Conservation (phyloP, 1,140 invertebrate genomes). For the Probaryconus sp. region DNA sequence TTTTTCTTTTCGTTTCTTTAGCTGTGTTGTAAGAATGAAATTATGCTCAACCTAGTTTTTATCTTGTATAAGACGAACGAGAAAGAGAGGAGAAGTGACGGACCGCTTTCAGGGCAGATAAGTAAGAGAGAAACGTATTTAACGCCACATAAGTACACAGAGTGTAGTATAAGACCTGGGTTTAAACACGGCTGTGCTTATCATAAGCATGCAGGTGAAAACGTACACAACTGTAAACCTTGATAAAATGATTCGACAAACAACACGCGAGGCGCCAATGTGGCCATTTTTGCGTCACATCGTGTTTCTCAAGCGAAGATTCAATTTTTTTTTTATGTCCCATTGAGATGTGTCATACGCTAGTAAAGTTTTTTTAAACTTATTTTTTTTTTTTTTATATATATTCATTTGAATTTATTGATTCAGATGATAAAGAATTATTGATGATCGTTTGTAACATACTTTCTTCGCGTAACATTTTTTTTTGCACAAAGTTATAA, state of each 20-base stretch:
- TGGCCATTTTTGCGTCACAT: conserved; percentile 14
- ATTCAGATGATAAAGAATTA: too few species aligned
- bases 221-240: conserved; percentile 21
- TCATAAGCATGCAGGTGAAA: conserved; percentile 43
- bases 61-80: conserved; percentile 41
- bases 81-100: conserved; percentile 25
- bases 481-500: too few species aligned
- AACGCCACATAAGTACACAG: conserved; percentile 40
- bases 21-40: conserved; percentile 6
- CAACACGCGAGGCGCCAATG: conserved; percentile 29
- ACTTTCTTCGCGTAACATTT: too few species aligned
- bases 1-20: too few species aligned
- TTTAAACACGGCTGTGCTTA: conserved; percentile 20
- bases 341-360: too few species aligned
- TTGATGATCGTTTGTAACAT: too few species aligned
- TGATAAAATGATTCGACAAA: conserved; percentile 49
- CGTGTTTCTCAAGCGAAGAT: conserved; percentile 8
- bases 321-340: too few species aligned
- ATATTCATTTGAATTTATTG: too few species aligned
- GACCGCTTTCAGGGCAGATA: conserved; percentile 23
- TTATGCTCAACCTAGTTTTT: conserved; percentile 38
- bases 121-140: conserved; percentile 27
- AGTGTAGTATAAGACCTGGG: conserved; percentile 23
- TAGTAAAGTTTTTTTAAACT: not conserved
- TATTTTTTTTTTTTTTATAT: too few species aligned